Percentiles rank a stretch among this genome's conserved stretches.
These are phyloP conservation scores for Melanotaenia nigrans DNA, from an alignment of 2,797 vertebrate genomes.

Conservation along the genomic window DNA sequence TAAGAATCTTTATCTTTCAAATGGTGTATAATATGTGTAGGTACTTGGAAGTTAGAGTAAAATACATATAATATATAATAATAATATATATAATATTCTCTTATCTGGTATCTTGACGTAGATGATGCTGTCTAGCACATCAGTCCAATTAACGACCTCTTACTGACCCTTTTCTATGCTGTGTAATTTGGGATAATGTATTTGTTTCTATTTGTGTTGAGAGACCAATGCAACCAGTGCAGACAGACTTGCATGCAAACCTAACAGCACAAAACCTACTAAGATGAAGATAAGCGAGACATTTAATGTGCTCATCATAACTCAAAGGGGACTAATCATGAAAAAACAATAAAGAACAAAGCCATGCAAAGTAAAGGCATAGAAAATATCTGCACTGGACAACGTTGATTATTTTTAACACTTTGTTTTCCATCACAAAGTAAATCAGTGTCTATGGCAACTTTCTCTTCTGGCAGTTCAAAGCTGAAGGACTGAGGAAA, in stretches of 20 bases:
- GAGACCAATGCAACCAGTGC: not conserved
- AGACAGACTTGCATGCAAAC: not conserved
- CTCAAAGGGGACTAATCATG: not conserved
- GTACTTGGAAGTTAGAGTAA: too few species aligned
- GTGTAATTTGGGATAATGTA: not conserved
- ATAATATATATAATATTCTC: too few species aligned
- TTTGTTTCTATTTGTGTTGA: not conserved
- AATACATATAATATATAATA: too few species aligned
- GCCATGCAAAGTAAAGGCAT: not conserved
- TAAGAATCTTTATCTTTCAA: too few species aligned
- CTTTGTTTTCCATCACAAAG: not conserved
- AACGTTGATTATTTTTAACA: not conserved
- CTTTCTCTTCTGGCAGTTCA: too few species aligned
- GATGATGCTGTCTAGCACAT: too few species aligned
- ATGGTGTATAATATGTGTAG: too few species aligned
- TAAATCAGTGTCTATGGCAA: not conserved
- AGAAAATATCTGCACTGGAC: not conserved
- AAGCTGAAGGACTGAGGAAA: too few species aligned
- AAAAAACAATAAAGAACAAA: not conserved
- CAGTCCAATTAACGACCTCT: not conserved
- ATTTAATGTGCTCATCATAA: not conserved
- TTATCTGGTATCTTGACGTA: too few species aligned
- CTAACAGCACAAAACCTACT: not conserved
- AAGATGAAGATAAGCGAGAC: not conserved
- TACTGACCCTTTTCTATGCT: not conserved